Conservation (phyloP, 2,888 invertebrate species). For the Drosophila fungiperda region DNA sequence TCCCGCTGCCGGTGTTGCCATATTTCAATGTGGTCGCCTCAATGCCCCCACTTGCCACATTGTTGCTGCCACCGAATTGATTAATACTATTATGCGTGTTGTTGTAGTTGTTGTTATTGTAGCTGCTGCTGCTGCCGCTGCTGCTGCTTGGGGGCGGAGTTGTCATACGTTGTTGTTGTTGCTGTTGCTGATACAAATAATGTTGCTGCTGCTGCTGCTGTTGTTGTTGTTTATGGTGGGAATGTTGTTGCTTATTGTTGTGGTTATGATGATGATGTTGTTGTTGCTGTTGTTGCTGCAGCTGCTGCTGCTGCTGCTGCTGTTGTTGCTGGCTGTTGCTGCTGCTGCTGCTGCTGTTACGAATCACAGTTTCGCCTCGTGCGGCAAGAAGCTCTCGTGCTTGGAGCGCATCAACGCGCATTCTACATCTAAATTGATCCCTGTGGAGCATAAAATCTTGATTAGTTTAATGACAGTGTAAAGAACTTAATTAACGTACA, state of each 20-base stretch:
- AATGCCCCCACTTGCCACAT: slow-evolving; percentile 74
- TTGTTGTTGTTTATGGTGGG: slow-evolving; percentile 68
- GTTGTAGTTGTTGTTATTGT: slow-evolving; percentile 49
- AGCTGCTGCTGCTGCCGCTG: slow-evolving; percentile 33
- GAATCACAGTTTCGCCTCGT: slow-evolving; percentile 82
- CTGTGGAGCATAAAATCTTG: slow-evolving; percentile 49
- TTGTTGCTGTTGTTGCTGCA: slow-evolving; percentile 59
- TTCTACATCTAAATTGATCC: slow-evolving; percentile 85
- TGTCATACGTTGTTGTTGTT: slow-evolving; percentile 61
- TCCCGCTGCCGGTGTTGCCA: slow-evolving; percentile 74
- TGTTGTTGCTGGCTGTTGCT: slow-evolving; percentile 55
- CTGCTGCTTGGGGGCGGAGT: slow-evolving; percentile 37
- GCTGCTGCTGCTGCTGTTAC: slow-evolving; percentile 60
- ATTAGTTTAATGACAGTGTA: neutral
- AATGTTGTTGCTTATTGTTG: slow-evolving; percentile 76
- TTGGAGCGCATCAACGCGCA: slow-evolving; percentile 85
- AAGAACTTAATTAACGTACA: neutral
- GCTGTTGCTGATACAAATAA: slow-evolving; percentile 56
- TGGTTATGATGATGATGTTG: slow-evolving; percentile 67
- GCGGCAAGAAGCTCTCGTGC: slow-evolving; percentile 84
- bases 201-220: slow-evolving; percentile 64
- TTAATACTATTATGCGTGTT: slow-evolving; percentile 74
- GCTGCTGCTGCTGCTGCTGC: slow-evolving; percentile 57
- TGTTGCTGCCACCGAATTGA: slow-evolving; percentile 62
- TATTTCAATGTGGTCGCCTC: slow-evolving; percentile 78